phyloP scores from a whole-genome alignment of 2,888 invertebrate genomes.

The Entomobrya multifasciata region DNA sequence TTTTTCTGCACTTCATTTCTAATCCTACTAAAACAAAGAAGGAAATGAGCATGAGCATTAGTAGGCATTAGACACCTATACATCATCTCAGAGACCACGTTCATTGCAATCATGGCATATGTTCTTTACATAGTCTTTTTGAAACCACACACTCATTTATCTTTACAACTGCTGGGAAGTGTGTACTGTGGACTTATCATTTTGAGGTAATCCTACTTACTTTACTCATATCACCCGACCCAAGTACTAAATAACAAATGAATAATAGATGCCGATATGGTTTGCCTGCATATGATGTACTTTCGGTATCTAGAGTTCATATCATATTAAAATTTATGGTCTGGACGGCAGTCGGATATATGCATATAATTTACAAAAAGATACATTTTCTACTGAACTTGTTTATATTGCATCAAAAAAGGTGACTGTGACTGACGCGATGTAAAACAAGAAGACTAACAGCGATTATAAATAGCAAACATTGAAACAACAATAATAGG shows the following conservation, averaged over 20 bases:
- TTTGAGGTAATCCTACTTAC: neutral
- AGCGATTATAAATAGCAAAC: too few relatives aligned
- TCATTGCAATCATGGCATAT: neutral
- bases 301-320: too few relatives aligned
- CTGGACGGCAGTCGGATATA: neutral
- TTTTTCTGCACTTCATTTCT: constrained; percentile 50
- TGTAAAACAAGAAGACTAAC: too few relatives aligned
- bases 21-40: constrained; percentile 39
- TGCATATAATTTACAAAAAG: neutral
- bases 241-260: constrained; percentile 18
- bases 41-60: constrained; percentile 9
- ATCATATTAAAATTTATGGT: too few relatives aligned
- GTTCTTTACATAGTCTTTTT: neutral
- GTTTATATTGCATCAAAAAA: too few relatives aligned
- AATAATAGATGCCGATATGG: constrained; percentile 13
- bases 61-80: neutral
- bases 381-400: neutral
- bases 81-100: neutral
- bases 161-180: neutral
- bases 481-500: constrained; percentile 3
- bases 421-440: too few relatives aligned
- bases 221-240: constrained; percentile 8
- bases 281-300: too few relatives aligned
- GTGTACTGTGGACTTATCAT: too few relatives aligned
- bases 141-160: neutral